A percentile compares a stretch with the other conserved stretches of the same genome.
Conservation (phyloP, 1,140 invertebrate species). For the Atta texana region DNA sequence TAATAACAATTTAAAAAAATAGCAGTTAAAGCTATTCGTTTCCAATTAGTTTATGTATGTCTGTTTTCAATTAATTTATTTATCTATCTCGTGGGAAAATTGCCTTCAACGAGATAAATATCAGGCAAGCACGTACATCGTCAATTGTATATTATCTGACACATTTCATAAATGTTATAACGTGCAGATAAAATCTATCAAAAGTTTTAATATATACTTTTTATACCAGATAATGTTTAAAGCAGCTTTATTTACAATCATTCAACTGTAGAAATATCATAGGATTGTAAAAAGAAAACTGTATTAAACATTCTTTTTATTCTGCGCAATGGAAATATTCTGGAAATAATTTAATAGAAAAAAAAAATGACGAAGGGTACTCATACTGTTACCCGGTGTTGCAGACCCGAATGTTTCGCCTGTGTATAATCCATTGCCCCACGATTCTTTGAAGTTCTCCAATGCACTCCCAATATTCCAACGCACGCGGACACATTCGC, state of each 20-base stretch:
- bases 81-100: background rate
- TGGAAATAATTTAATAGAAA: background rate
- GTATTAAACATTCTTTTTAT: background rate
- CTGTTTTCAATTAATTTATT: background rate
- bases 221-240: background rate
- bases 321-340: background rate
- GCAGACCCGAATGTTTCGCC: background rate
- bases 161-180: background rate
- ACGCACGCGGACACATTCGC: background rate
- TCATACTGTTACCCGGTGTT: background rate
- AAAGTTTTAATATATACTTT: background rate
- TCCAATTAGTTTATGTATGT: background rate
- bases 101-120: background rate
- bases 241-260: too few relatives aligned
- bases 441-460: slow-evolving; percentile 7
- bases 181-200: background rate
- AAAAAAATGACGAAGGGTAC: background rate
- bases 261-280: too few relatives aligned
- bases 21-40: background rate
- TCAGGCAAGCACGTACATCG: background rate
- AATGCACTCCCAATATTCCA: background rate
- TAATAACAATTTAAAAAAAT: background rate
- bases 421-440: background rate
- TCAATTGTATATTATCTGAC: background rate
- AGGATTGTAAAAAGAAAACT: background rate